Evolutionary conservation across 2,113 vertebrate species (phyloP), one percentile per base, ranked within the genome.

Genomic region (Melospiza georgiana): DNA sequence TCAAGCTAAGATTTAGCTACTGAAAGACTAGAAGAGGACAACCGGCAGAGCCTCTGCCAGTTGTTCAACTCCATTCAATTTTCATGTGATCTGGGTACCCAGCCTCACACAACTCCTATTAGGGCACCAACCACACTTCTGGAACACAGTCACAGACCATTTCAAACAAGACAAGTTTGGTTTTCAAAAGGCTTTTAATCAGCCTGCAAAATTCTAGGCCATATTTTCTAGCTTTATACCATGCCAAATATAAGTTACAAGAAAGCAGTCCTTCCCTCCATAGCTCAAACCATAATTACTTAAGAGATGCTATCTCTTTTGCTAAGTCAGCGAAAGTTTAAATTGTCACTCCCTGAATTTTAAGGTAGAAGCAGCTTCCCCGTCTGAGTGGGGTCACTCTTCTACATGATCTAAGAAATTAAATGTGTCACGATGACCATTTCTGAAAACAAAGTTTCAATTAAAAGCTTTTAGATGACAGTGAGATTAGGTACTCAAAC

Each of bases 171-270:
- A 1, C 12, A 65, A 62, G 33, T 46, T 49, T 59, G 41, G 20
- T 44, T 94, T 95, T 85, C 84, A 90, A 79, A 35, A 77, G 46
- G 39, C 39, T 94, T 93, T 89, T 91, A 69, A 77, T 85, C 46
- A 74, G 61, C 35, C 85, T 84, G 61, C n/a, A 63, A 84, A 85
- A 17, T 48, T 55, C n/a, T 37, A 43, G 78, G 63, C 15, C 51
- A 1, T 73, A 73, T 59, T 85, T 94, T 61, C 59, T 46, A 83
- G 33, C 35, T 77, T 78, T 80, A 87, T 48, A 63, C 41, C 12
- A 46, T 15, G 23, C 19, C 59, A 88, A 83, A 79, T 71, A 10
- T 24, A 90, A 93, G 84, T 35, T 49, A 80, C 15, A 91, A 80
- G 49, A 73, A 73, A 55, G 49, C 7, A 81, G 11, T n/a, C 51